Evolutionary conservation across 2,888 invertebrate genomes (phyloP), one percentile per base, ranked within the genome.

Genomic region (Sisyra terminalis): DNA sequence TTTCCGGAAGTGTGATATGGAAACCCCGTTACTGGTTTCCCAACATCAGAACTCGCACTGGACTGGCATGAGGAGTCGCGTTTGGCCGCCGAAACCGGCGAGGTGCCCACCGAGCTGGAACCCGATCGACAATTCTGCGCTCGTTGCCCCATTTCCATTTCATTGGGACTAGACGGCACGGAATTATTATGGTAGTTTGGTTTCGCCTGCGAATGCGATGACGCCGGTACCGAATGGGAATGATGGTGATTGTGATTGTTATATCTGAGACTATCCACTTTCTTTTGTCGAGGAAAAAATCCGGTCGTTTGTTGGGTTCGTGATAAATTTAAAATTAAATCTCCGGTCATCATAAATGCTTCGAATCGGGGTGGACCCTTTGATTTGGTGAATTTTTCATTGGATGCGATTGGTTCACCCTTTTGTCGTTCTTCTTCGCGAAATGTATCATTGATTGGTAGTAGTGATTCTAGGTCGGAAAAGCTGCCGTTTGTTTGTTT

Each of bases 311-410:
- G 78, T 50, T 83, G 82, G 45, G 83, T 84, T 52, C 85, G 69
- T 46, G 90, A 89, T 51, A 93, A 75, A 65, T 92, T 92, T 52
- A 94, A 74, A 61, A 94, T 93, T 57, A 92, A 77, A 64, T 94
- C 93, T 37, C 94, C 94, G 24, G 94, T 94, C 94, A 94, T 94
- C 80, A 93, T 87, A 70, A 88, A 94, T 44, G 90, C 87, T 66
- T 90, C 90, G 66, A 86, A 89, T 62, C 86, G 79, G 43, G 59
- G 65, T 41, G 57, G 57, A 13, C 50, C 47, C 47, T 49, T 50
- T n/a, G 49, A 49, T 40, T 50, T 54, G 42, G 51, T 50, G 45
- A 52, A 51, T 43, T 56, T 55, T 40, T 63, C 64, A 44, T 62
- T 63, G 36, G 57, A 58, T 40, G 60, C 57, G 42, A 70, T 57